Evolutionary conservation across 2,888 invertebrate genomes (phyloP), one percentile per base, ranked within the genome.

Genomic region (Tetropium fuscum): DNA sequence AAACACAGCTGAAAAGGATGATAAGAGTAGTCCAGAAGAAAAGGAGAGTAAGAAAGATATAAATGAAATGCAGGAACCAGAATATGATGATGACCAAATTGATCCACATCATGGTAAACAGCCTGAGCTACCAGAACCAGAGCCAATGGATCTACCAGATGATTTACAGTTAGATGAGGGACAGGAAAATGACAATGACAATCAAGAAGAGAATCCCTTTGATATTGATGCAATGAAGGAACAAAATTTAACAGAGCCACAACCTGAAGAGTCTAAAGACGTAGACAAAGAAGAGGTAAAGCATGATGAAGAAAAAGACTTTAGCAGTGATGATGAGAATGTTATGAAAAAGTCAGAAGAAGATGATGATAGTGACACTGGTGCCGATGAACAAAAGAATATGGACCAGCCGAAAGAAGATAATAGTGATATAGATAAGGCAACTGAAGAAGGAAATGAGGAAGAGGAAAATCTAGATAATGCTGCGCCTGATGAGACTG

Each of bases 131-230:
- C 90, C 91, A 0, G 94, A 95, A 75, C 90, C 94, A 0, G 94
- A 96, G 80, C 88, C 91, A 44, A 88, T 96, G 80, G 95, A 97
- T 74, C 81, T 97, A 60, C 95, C 95, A 0, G 95, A 97, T 34
- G 91, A 96, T 79, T 84, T 95, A 70, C 88, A 94, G 67, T 81
- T 94, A 11, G 94, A 95, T 73, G 92, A 88, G 19, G 89, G 83
- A 67, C 88, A 84, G 76, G 87, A 82, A 4, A 87, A 87, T 16
- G 87, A 88, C 11, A 79, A 83, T 19, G 86, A 88, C 63, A 86
- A 87, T 41, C 85, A 86, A 71, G 89, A 90, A 19, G 91, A 93
- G 64, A 92, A 94, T 86, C 94, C 94, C 0, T 94, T 94, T 74
- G 94, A 95, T 77, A 89, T 94, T 60, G 94, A 94, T 71, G 84